Base-by-base conservation (phyloP, 2,113 vertebrate species). In the Chinchilla lanigera region DNA sequence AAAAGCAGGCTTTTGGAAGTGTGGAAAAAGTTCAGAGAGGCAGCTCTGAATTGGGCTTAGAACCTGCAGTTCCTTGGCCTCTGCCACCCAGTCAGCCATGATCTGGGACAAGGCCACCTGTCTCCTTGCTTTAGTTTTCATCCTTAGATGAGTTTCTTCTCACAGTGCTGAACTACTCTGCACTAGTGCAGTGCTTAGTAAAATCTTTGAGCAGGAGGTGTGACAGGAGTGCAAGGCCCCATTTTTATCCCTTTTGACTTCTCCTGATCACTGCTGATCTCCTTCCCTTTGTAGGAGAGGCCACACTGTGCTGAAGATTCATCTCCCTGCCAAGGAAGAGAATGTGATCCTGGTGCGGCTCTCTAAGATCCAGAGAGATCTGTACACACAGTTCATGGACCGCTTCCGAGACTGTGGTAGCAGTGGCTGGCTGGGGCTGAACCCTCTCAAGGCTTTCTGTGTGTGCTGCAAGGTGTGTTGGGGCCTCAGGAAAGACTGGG, bases 361-460 rank as follows among this genome's bases (percentile, higher is more conserved):
- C 7, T 99, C 99, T 65, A 99, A 99, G 93, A 98, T 99, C 97
- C 99, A 99, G 98, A 98, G 99, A 94, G 99, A 99, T 52, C 98
- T 99, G 82, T 99, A 99, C 67, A 99, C 99, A 0, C 99, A 99
- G 98, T 99, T 99, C 96, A 99, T 99, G 99, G 99, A 99, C 97
- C 99, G 99, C 26, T 99, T 99, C 98, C 98, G 99, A 90, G 99
- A 99, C 73, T 99, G 99, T 20, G 99, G 99, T 84, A 99, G 99
- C 98, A 99, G 99, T 1, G 99, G 99, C 95, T 99, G 99, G 99
- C 99, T 99, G 65, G 99, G 99, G 3, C 98, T 99, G 73, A 99
- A 99, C 98, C 99, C 99, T 0, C 99, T 99, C 82, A 99, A 99
- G 98, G 99, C 99, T 75, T 99, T 99, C 98, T 99, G 99, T 63